phyloP scores from a whole-genome alignment of 2,113 vertebrate species.

The Ivindomyrus marchei region DNA sequence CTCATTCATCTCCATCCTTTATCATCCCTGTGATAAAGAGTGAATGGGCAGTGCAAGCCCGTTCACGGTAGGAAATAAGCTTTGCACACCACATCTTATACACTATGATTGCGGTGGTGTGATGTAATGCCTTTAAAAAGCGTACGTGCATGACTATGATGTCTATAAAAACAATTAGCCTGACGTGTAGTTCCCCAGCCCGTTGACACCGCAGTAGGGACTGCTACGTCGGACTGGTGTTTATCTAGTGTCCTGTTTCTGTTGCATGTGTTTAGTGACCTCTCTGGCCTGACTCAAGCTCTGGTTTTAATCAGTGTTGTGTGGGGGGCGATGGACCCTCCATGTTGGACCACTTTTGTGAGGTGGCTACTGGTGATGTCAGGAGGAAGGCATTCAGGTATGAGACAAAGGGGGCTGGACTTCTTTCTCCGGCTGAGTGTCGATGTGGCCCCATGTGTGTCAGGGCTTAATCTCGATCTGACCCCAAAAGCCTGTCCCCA shows the following conservation, averaged over 20 bases:
- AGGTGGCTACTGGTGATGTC: conserved; percentile 14
- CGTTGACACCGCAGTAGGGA: neutral
- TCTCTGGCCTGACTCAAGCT: neutral
- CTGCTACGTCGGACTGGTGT: neutral
- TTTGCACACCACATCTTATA: neutral
- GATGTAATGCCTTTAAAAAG: neutral
- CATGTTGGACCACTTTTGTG: neutral
- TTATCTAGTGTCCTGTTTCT: conserved; percentile 13
- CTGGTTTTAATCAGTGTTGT: conserved; percentile 20
- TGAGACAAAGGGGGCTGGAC: neutral
- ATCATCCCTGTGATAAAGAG: neutral
- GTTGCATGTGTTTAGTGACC: neutral
- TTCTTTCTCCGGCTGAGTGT: neutral
- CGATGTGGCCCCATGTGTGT: neutral
- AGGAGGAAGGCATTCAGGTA: conserved; percentile 14
- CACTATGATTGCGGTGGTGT: neutral
- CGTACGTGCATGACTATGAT: neutral
- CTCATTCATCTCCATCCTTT: neutral
- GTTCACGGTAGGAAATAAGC: neutral
- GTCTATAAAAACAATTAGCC: neutral
- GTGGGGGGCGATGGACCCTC: neutral
- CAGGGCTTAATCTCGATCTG: neutral
- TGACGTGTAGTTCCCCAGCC: neutral
- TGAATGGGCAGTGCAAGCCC: neutral
- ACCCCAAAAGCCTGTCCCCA: neutral